Percentiles rank a stretch among this genome's conserved stretches.
These are phyloP conservation scores for Nesoenas mayeri DNA, from an alignment of 2,113 vertebrate genomes.

Conservation along the genomic window DNA sequence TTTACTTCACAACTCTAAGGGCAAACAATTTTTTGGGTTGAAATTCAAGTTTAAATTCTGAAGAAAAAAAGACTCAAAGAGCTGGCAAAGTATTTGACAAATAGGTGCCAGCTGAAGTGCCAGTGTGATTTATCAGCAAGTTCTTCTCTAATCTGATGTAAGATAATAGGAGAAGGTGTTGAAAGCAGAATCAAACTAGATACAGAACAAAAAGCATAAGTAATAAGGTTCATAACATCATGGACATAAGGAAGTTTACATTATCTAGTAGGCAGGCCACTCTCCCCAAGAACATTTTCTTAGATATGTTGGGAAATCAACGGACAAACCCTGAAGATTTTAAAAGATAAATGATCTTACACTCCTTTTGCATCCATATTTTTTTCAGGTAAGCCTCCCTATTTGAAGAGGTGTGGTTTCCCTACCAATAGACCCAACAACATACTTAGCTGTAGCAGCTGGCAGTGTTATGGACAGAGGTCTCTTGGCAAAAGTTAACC, in stretches of 20 bases:
- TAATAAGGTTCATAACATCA: conserved; percentile 14
- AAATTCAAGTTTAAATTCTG: conserved; percentile 49
- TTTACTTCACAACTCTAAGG: conserved; percentile 8
- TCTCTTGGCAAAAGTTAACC: not conserved
- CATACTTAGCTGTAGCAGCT: not conserved
- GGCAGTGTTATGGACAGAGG: not conserved
- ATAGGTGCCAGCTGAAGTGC: conserved; percentile 27
- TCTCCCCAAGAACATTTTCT: not conserved
- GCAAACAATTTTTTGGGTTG: conserved; percentile 2
- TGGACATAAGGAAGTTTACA: not conserved
- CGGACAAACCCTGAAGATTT: not conserved
- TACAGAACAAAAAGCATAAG: conserved; percentile 51
- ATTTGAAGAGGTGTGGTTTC: not conserved
- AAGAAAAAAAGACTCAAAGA: conserved; percentile 38
- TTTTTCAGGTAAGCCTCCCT: not conserved
- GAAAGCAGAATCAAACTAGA: conserved; percentile 48
- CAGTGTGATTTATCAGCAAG: conserved; percentile 44
- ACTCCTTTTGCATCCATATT: not conserved
- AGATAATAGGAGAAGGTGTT: conserved; percentile 55
- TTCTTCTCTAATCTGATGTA: conserved; percentile 45
- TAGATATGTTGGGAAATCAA: not conserved
- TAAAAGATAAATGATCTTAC: not conserved
- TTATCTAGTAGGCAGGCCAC: not conserved
- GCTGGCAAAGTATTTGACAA: conserved; percentile 39
- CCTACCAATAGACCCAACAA: not conserved